Percentiles rank a stretch among this genome's conserved stretches.
Conservation (phyloP, 2,797 vertebrate species). For the Pachyuromys duprasi region DNA sequence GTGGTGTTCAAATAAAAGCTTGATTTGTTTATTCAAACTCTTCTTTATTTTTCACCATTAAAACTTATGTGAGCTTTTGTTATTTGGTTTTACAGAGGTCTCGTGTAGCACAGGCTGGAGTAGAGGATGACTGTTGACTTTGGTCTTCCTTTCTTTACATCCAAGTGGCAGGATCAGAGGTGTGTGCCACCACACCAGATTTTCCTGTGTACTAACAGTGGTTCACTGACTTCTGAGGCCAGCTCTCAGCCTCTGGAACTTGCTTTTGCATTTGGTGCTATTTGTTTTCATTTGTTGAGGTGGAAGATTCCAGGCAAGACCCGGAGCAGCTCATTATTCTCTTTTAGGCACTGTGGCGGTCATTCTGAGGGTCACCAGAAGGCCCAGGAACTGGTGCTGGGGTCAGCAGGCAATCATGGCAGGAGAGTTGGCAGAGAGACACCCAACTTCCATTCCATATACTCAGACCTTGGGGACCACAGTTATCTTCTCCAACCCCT, state of each 20-base stretch:
- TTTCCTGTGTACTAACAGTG: background rate
- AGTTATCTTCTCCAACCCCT: fast-evolving
- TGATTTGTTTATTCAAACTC: background rate
- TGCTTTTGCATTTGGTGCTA: constrained; percentile 20
- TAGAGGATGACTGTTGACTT: background rate
- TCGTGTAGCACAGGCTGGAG: background rate
- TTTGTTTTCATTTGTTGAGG: constrained; percentile 21
- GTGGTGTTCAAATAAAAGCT: constrained; percentile 40
- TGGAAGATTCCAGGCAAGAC: constrained; percentile 49
- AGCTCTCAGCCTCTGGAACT: background rate
- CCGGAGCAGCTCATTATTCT: background rate
- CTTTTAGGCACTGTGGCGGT: background rate
- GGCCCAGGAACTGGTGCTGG: background rate
- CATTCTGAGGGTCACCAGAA: background rate
- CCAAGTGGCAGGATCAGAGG: background rate
- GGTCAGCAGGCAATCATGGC: background rate
- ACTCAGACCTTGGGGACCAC: background rate
- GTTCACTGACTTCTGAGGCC: background rate
- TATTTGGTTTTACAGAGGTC: background rate
- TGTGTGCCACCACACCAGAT: background rate
- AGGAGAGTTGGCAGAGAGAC: background rate
- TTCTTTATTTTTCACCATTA: constrained; percentile 13
- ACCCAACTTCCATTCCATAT: fast-evolving
- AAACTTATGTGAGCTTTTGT: background rate
- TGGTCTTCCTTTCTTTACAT: background rate